Percentiles rank a stretch among this genome's conserved stretches.
These are phyloP conservation scores for Myxocyprinus asiaticus DNA, from an alignment of 2,113 vertebrate genomes.

Conservation along the genomic window DNA sequence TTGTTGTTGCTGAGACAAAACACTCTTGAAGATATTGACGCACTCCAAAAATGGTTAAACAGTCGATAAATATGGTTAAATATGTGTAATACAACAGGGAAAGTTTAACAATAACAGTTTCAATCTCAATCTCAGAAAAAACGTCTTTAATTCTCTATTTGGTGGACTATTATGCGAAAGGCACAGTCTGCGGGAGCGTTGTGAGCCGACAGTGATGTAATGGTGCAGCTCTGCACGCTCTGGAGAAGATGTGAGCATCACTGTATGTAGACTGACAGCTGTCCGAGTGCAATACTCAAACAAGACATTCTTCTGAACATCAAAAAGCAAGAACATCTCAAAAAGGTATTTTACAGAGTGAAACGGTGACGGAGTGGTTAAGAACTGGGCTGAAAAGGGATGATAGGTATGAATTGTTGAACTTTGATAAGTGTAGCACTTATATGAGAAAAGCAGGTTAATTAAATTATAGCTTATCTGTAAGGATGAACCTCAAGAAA, in stretches of 20 bases:
- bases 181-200: neutral
- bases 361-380: neutral
- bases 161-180: neutral
- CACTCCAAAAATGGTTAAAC: neutral
- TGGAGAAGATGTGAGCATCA: constrained; percentile 51
- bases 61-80: neutral
- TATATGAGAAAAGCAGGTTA: too few relatives aligned
- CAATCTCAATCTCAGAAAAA: too few relatives aligned
- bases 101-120: neutral
- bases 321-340: constrained; percentile 30
- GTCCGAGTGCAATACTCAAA: constrained; percentile 47
- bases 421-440: too few relatives aligned
- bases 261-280: constrained; percentile 44
- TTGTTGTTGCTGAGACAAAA: neutral
- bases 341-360: constrained; percentile 36
- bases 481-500: too few relatives aligned
- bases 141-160: neutral
- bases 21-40: neutral
- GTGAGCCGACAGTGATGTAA: neutral
- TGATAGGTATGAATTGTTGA: too few relatives aligned
- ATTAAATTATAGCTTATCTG: too few relatives aligned
- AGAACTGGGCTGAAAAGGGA: neutral
- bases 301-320: constrained; percentile 39
- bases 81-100: neutral
- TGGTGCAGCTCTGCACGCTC: constrained; percentile 45